Evolutionary conservation across 2,113 vertebrate genomes (phyloP).

Genomic region (Micromys minutus): DNA sequence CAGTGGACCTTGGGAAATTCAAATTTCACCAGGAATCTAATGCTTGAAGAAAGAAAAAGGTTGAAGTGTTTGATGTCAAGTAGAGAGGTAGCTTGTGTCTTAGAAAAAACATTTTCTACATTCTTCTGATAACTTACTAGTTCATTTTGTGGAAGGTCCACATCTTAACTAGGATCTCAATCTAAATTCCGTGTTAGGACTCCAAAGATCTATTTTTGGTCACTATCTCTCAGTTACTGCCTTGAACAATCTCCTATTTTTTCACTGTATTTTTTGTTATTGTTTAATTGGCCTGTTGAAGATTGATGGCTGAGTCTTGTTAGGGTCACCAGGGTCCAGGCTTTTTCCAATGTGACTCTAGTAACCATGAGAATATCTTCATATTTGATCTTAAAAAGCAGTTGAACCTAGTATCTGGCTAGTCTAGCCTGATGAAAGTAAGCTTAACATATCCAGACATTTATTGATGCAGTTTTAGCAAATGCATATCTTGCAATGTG

Average conservation of each 20-base stretch:
- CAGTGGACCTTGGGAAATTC: neutral
- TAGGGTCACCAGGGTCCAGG: neutral
- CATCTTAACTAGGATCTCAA: neutral
- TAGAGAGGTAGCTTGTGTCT: neutral
- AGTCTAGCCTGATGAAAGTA: neutral
- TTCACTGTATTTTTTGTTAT: neutral
- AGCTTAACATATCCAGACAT: neutral
- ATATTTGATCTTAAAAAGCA: conserved; percentile 9
- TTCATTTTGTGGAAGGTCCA: neutral
- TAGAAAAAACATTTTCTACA: neutral
- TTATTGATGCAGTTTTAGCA: neutral
- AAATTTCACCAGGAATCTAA: neutral
- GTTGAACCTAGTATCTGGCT: neutral
- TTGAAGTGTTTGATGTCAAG: neutral
- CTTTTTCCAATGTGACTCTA: too few species aligned
- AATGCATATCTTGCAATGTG: neutral
- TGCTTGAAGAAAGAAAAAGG: neutral
- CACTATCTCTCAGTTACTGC: neutral
- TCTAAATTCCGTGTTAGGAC: neutral
- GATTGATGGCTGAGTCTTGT: neutral
- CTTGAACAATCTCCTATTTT: neutral
- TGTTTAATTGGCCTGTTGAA: neutral
- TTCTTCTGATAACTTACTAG: neutral
- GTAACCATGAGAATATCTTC: neutral
- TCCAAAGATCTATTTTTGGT: neutral